Evolutionary conservation across 1,140 invertebrate genomes (phyloP).

Genomic region (Macrotrachela quadricornifera): DNA sequence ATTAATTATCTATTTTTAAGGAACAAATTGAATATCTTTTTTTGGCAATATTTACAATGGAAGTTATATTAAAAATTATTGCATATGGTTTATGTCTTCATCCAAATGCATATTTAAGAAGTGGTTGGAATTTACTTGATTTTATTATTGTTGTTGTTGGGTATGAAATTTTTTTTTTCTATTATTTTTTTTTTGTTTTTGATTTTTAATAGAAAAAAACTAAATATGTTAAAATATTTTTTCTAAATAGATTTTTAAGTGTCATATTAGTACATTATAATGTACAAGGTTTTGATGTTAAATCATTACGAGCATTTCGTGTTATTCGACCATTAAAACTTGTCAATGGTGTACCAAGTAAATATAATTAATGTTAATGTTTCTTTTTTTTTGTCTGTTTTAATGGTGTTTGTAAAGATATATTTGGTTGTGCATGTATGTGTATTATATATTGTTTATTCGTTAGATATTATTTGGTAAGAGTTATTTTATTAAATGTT

Average conservation of each 20-base stretch:
- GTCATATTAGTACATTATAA: no score
- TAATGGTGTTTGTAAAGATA: no score
- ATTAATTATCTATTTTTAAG: constrained; percentile 31
- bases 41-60: constrained; percentile 90
- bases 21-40: constrained; percentile 96
- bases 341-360: constrained; percentile 93
- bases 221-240: no score
- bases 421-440: no score
- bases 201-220: no score
- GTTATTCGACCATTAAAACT: constrained; percentile 82
- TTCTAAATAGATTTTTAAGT: no score
- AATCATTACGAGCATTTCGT: constrained; percentile 88
- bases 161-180: constrained; percentile 22
- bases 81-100: constrained; percentile 93
- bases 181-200: no score
- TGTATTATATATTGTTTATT: no score
- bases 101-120: constrained; percentile 80
- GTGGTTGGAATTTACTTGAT: constrained; percentile 97
- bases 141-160: constrained; percentile 99
- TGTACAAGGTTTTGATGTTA: constrained; percentile 62
- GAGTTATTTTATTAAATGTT: no score
- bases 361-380: constrained; percentile 29
- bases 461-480: no score
- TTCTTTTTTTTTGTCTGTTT: background rate
- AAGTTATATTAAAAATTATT: constrained; percentile 96